Evolutionary conservation across 2,113 vertebrate species (phyloP).

Genomic region (Bos javanicus): DNA sequence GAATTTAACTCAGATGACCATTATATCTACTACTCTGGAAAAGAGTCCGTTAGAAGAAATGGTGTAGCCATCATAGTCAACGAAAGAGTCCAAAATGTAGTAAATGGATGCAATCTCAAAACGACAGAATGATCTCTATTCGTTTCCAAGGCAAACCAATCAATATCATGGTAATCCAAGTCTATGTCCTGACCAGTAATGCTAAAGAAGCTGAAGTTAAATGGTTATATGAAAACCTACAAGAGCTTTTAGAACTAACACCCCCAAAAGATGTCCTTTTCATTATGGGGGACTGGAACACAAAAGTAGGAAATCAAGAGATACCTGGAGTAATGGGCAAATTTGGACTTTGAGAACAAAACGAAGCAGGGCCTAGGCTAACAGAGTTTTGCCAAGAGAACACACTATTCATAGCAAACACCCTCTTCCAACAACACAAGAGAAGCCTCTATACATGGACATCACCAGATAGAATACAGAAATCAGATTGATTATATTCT

Average conservation of each 20-base stretch:
- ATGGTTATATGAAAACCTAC: background rate
- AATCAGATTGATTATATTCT: background rate
- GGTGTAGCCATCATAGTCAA: background rate
- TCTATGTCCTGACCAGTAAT: background rate
- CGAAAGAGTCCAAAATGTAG: background rate
- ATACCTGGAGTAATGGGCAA: background rate
- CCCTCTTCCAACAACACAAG: background rate
- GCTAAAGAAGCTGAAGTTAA: background rate
- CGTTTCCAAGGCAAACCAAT: background rate
- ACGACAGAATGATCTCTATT: background rate
- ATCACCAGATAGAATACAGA: background rate
- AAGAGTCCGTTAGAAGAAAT: background rate
- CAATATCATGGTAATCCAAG: background rate
- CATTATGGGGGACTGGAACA: background rate
- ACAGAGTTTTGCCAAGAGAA: background rate
- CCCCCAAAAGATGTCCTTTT: background rate
- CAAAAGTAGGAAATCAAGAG: background rate
- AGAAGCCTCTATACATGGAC: background rate
- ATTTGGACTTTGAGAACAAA: background rate
- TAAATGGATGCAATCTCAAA: background rate
- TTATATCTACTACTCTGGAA: background rate
- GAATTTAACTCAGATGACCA: background rate
- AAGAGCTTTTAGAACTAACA: background rate
- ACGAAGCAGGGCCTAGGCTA: background rate
- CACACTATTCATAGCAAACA: background rate